phyloP scores from a whole-genome alignment of 2,797 vertebrate species.

The Staurois parvus region DNA sequence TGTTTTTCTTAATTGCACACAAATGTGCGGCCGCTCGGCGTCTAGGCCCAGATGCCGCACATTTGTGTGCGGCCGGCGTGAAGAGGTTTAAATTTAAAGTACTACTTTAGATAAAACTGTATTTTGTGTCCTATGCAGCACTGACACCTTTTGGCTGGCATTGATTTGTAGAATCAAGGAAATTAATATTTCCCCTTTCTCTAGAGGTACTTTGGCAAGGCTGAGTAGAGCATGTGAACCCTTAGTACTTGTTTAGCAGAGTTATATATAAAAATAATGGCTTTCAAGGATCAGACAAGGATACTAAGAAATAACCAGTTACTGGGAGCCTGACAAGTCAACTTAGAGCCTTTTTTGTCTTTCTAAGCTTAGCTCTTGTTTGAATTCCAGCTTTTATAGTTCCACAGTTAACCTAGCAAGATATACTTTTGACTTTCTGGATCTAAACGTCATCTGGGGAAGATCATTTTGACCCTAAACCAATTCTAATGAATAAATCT shows the following conservation, averaged over 20 bases:
- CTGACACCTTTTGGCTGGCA: too few species aligned
- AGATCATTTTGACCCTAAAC: constrained; percentile 14
- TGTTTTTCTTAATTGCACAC: too few species aligned
- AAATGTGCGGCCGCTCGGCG: too few species aligned
- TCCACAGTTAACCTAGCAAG: background rate
- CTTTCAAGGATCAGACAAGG: constrained; percentile 19
- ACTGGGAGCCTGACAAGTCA: constrained; percentile 1
- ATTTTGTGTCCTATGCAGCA: too few species aligned
- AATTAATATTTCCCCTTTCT: too few species aligned
- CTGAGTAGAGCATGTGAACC: constrained; percentile 17
- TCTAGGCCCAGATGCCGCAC: too few species aligned
- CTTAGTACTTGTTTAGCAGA: constrained; percentile 36
- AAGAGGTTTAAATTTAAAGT: too few species aligned
- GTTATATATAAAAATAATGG: constrained; percentile 14
- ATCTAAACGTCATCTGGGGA: constrained; percentile 5
- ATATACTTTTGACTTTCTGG: constrained; percentile 5
- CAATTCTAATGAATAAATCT: constrained; percentile 6
- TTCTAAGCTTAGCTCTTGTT: constrained; percentile 8
- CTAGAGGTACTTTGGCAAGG: constrained; percentile 30
- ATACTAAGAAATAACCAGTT: constrained; percentile 20
- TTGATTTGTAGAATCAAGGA: too few species aligned
- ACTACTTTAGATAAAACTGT: too few species aligned
- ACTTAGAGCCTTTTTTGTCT: background rate
- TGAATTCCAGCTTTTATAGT: background rate
- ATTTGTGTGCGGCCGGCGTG: too few species aligned